Conservation (phyloP, 2,888 invertebrate genomes). For the Trileptium ribeirensis region DNA sequence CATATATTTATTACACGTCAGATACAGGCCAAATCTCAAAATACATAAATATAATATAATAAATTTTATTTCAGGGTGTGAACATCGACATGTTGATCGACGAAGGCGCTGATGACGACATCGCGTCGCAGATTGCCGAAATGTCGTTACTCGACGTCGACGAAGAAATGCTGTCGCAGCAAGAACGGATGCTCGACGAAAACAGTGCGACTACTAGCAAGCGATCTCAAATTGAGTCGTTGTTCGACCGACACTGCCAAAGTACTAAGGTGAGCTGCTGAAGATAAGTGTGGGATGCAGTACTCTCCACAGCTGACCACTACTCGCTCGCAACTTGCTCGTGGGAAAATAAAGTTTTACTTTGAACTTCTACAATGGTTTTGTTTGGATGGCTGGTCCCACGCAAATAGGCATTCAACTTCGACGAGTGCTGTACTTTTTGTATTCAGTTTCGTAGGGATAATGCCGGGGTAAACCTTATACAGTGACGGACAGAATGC, state of each 20-base stretch:
- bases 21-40: constrained; percentile 6
- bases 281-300: too few species aligned
- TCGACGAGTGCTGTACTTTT: too few species aligned
- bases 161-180: not conserved
- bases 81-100: not conserved
- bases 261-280: constrained; percentile 41
- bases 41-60: not conserved
- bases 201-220: not conserved
- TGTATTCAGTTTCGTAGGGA: too few species aligned
- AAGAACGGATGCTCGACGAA: not conserved
- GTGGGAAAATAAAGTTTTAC: too few species aligned
- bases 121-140: not conserved
- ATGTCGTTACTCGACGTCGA: not conserved
- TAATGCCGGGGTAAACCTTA: too few species aligned
- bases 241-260: constrained; percentile 43
- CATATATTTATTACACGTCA: too few species aligned
- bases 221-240: not conserved
- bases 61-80: not conserved
- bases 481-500: too few species aligned
- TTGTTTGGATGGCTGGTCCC: too few species aligned
- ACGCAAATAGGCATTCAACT: too few species aligned
- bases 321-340: too few species aligned
- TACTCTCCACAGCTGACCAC: too few species aligned
- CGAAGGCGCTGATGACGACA: not conserved
- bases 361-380: too few species aligned